Evolutionary conservation across 2,113 vertebrate species (phyloP).

Genomic region (Centropus bengalensis): DNA sequence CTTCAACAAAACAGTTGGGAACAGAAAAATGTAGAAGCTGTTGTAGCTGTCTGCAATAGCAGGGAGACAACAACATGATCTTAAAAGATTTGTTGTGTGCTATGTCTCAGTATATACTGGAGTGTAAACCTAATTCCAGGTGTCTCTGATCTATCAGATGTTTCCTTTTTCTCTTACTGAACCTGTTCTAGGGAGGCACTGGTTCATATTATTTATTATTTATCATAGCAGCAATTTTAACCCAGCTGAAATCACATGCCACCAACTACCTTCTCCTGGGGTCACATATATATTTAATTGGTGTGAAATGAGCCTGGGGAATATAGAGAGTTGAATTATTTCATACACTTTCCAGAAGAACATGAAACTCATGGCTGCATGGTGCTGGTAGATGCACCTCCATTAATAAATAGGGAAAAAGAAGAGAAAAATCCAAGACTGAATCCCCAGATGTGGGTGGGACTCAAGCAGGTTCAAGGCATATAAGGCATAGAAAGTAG

Average conservation of each 20-base stretch:
- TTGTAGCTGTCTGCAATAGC: neutral
- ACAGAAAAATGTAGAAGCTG: neutral
- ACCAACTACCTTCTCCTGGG: neutral
- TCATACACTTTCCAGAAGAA: neutral
- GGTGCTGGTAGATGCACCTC: neutral
- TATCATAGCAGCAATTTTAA: neutral
- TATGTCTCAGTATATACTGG: fast-evolving
- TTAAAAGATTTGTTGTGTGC: neutral
- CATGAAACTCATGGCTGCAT: neutral
- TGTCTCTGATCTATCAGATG: neutral
- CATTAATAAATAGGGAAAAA: neutral
- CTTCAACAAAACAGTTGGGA: neutral
- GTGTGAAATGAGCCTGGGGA: neutral
- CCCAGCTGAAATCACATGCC: neutral
- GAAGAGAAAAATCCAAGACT: neutral
- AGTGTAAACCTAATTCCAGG: neutral
- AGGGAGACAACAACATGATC: neutral
- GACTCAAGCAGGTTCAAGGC: fast-evolving
- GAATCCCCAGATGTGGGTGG: neutral
- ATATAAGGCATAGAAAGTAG: neutral
- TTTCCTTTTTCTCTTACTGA: neutral
- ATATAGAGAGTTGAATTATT: neutral
- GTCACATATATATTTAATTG: conserved; percentile 6
- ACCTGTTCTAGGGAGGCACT: neutral
- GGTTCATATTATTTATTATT: neutral